phyloP scores from a whole-genome alignment of 37 sponge, comb jelly and placozoan species.

The Haliclona indistincta region DNA sequence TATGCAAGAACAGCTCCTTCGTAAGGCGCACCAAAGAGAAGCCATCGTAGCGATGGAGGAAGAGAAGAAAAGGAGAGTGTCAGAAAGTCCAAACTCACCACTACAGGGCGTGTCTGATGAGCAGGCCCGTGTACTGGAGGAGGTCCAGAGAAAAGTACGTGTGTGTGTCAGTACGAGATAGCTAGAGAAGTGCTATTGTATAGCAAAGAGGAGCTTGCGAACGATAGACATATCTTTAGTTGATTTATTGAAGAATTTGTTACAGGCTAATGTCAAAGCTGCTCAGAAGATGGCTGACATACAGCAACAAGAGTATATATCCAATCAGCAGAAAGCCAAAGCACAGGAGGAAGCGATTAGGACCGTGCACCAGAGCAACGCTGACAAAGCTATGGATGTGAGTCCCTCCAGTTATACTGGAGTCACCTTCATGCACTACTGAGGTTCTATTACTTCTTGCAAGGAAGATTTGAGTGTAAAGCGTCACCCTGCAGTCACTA shows the following conservation, averaged over 20 bases:
- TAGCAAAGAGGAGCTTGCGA: no score
- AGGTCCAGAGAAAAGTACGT: constrained; percentile 31
- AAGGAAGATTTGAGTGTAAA: no score
- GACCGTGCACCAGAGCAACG: constrained; percentile 65
- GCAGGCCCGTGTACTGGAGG: constrained; percentile 44
- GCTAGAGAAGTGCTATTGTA: no score
- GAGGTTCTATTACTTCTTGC: no score
- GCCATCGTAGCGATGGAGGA: constrained; percentile 55
- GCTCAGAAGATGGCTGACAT: constrained; percentile 52
- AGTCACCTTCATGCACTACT: no score
- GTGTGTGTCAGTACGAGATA: no score
- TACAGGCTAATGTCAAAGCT: constrained; percentile 18
- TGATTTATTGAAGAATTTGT: no score
- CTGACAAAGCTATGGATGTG: constrained; percentile 66
- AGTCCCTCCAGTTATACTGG: no score
- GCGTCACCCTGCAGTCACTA: no score
- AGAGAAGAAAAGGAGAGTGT: constrained; percentile 59
- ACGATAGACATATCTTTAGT: no score
- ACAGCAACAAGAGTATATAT: constrained; percentile 40
- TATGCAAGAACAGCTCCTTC: constrained; percentile 68
- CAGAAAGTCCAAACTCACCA: constrained; percentile 12
- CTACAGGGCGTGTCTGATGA: constrained; percentile 30
- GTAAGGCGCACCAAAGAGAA: constrained; percentile 67
- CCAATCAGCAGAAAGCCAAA: constrained; percentile 41
- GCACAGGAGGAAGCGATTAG: constrained; percentile 57